Base-by-base conservation (phyloP, 2,797 vertebrate species). In the Trachops cirrhosus region DNA sequence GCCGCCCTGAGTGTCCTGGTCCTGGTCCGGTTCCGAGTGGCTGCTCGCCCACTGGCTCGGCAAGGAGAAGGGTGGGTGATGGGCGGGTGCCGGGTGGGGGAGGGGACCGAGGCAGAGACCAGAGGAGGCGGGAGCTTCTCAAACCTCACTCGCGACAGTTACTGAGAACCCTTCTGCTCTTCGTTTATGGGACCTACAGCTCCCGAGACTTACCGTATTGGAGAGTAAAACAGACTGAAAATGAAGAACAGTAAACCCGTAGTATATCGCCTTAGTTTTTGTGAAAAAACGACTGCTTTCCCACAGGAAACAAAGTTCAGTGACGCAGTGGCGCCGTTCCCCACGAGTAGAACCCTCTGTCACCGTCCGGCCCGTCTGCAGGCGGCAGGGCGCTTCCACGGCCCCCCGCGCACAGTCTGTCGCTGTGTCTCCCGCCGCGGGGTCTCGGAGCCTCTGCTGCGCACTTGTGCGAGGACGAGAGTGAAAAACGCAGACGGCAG, bases 351-450 rank as follows among this genome's bases (percentile, higher is more conserved):
- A 46, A 32, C 9, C 70, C 54, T 39, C 54, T 29, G 37, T 37
- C 21, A n/a, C 29, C 2, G 21, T 71, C 26, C 59, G 32, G 32
- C 10, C 54, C 14, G 29, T 48, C 32, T 6, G n/a, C 12, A 50
- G 41, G 22, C 1, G 5, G 41, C 24, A 4, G 18, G 54, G 37
- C 9, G 39, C 39, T 46, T 21, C 0, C 15, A 5, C 32, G 41
- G 26, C 5, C 39, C 15, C 75, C 80, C 41, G 41, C 9, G 5
- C 1, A 39, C 32, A 9, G 41, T 22, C n/a, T 70, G 54, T 3
- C 9, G 15, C 11, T 1, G 2, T 9, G 9, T 18, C 75, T 67
- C 2, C 1, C 3, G 14, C n/a, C 29, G 18, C 0, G 44, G 2
- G 29, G 68, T 48, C 32, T 46, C 84, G 44, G 24, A 62, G 41